Evolutionary conservation across 1,140 invertebrate genomes (phyloP), one percentile per base, ranked within the genome.

Genomic region (Leptopilina clavipes): DNA sequence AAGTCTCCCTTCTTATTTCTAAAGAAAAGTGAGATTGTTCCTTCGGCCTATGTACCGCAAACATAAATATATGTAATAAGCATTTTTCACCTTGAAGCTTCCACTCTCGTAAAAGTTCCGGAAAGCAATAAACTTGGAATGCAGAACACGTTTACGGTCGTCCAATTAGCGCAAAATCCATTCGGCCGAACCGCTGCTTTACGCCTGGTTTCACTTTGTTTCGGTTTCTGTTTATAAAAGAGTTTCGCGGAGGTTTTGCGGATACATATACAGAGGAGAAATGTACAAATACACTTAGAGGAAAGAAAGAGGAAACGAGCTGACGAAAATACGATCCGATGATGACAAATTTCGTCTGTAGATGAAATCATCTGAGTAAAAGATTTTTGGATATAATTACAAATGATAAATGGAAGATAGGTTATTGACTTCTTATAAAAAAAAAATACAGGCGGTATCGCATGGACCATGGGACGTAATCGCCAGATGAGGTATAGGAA

Each of bases 261-360:
- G 37, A 31, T 9, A 40, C 14, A 10, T 52, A 25, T 44, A 73
- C 43, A 73, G 40, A 54, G 1, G 25, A 40, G 54, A 40, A 54
- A 54, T 45, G 72, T 25, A 18, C 43, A 71, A 19, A 44, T 22
- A 45, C 40, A 43, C 70, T 31, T 71, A 31, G 37, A 40, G 18
- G 37, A n/a, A n/a, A n/a, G n/a, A n/a, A n/a, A n/a, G n/a, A 19
- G 31, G 6, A 9, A 43, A 71, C 40, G 43, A 44, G 37, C 25
- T 44, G 70, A 19, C 45, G 74, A 76, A 76, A 76, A 76, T 73
- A 70, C 54, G 75, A 73, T 73, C 75, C 75, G 75, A 76, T 56
- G 75, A 76, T 56, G 71, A 71, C 71, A 76, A 73, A 72, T 72
- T 48, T 76, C 75, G 59, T 71, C 70, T 70, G 71, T 40, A 0